Evolutionary conservation across 1,140 invertebrate species (phyloP).

Genomic region (Drosophila kohkoa): DNA sequence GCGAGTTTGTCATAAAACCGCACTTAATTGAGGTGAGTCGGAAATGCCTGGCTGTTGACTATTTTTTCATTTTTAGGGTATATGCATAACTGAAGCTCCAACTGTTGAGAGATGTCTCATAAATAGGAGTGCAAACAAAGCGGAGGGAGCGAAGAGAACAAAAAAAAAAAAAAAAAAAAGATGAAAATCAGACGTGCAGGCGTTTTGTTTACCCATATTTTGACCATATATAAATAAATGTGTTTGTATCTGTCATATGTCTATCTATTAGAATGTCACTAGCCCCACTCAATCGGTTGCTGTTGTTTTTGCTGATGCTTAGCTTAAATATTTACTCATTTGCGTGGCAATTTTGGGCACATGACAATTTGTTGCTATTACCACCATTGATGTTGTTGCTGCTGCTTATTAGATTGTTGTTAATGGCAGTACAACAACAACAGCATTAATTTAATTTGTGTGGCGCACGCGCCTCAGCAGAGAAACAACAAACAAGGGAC

Average conservation of each 20-base stretch:
- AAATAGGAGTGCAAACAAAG: slow-evolving; percentile 17
- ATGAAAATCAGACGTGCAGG: slow-evolving; percentile 6
- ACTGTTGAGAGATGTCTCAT: slow-evolving; percentile 1
- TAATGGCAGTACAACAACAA: slow-evolving; percentile 42
- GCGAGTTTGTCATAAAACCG: too few relatives aligned
- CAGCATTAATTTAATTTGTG: slow-evolving; percentile 45
- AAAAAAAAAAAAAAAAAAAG: slow-evolving; percentile 8
- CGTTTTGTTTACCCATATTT: slow-evolving; percentile 38
- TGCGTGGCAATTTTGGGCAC: slow-evolving; percentile 77
- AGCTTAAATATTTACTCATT: slow-evolving; percentile 76
- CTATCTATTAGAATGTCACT: slow-evolving; percentile 68
- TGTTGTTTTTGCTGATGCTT: slow-evolving; percentile 45
- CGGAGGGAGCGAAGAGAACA: slow-evolving; percentile 12
- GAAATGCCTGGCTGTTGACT: too few relatives aligned
- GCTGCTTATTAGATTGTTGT: slow-evolving; percentile 45
- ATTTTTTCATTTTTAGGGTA: neutral
- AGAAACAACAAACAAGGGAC: neutral
- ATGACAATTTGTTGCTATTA: slow-evolving; percentile 65
- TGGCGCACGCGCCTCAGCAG: slow-evolving; percentile 49
- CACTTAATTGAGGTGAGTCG: too few relatives aligned
- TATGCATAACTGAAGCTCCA: neutral
- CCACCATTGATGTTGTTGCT: slow-evolving; percentile 13
- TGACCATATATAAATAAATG: slow-evolving; percentile 32
- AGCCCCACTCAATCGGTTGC: slow-evolving; percentile 33
- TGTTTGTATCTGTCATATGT: neutral